Conservation (phyloP, 2,113 vertebrate genomes). For the Carassius gibelio region DNA sequence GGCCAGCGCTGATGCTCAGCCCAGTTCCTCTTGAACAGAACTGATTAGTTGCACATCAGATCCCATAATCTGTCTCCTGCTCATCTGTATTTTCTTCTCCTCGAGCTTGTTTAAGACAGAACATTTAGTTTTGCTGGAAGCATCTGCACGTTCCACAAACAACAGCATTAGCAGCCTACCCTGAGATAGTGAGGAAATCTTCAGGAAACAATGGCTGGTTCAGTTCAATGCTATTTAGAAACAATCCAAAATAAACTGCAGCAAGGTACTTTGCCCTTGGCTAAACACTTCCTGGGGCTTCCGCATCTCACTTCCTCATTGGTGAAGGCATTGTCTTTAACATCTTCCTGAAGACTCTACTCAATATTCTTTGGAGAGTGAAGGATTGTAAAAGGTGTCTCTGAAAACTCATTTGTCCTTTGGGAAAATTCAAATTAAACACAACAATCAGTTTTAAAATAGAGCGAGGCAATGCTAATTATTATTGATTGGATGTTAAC, state of each 20-base stretch:
- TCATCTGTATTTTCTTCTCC: slow-evolving; percentile 36
- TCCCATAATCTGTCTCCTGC: slow-evolving; percentile 40
- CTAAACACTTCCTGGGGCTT: slow-evolving; percentile 15
- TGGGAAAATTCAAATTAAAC: slow-evolving; percentile 30
- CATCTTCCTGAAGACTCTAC: slow-evolving; percentile 14
- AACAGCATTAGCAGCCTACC: slow-evolving; percentile 20
- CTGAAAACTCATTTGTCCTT: slow-evolving; percentile 9
- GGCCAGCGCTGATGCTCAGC: slow-evolving; percentile 25
- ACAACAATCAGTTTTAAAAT: slow-evolving; percentile 33
- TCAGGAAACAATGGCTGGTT: slow-evolving; percentile 43
- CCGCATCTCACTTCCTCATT: slow-evolving; percentile 33
- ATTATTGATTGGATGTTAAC: slow-evolving; percentile 46
- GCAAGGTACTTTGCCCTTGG: slow-evolving; percentile 32
- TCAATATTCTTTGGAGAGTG: not conserved
- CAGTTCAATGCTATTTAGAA: slow-evolving; percentile 40
- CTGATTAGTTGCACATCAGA: slow-evolving; percentile 51
- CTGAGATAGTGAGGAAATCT: slow-evolving; percentile 44
- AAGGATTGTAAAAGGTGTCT: slow-evolving; percentile 7
- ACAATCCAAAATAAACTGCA: slow-evolving; percentile 36
- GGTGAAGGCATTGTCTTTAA: not conserved
- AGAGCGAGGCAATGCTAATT: slow-evolving; percentile 49
- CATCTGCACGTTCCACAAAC: slow-evolving; percentile 5
- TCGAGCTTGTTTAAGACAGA: slow-evolving; percentile 28
- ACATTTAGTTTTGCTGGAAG: slow-evolving; percentile 28
- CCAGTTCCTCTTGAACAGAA: slow-evolving; percentile 47